Conservation (phyloP, 2,888 invertebrate species). For the Diadromus collaris region DNA sequence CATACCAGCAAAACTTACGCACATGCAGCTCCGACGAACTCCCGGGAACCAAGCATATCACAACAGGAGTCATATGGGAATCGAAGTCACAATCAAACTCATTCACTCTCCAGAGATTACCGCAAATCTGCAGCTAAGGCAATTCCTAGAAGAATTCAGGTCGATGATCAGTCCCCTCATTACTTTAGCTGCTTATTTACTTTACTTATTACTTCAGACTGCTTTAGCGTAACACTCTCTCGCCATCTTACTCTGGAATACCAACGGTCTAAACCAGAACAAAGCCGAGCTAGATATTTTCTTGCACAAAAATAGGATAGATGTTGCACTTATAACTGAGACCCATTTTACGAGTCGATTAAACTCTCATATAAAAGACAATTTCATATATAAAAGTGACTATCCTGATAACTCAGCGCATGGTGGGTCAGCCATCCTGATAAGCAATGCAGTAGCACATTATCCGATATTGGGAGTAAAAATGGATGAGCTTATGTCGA, state of each 20-base stretch:
- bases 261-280: neutral
- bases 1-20: too few species aligned
- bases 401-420: slow-evolving; percentile 60
- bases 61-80: too few species aligned
- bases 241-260: slow-evolving; percentile 14
- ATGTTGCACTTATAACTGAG: slow-evolving; percentile 28
- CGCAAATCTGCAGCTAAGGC: neutral
- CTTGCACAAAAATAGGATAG: slow-evolving; percentile 38
- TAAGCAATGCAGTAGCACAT: slow-evolving; percentile 59
- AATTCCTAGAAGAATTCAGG: neutral
- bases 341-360: slow-evolving; percentile 54
- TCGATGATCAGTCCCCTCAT: neutral
- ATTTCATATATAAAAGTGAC: slow-evolving; percentile 45
- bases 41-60: too few species aligned
- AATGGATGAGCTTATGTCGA: slow-evolving; percentile 57
- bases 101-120: slow-evolving; percentile 9
- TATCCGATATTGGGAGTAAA: slow-evolving; percentile 29
- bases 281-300: slow-evolving; percentile 13
- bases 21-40: too few species aligned
- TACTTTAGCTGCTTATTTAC: neutral
- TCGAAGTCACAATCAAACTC: too few species aligned
- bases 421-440: slow-evolving; percentile 57
- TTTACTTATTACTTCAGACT: neutral
- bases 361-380: slow-evolving; percentile 51
- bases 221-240: neutral